Evolutionary conservation across 2,797 vertebrate genomes (phyloP).

Genomic region (Sarcoramphus papa): DNA sequence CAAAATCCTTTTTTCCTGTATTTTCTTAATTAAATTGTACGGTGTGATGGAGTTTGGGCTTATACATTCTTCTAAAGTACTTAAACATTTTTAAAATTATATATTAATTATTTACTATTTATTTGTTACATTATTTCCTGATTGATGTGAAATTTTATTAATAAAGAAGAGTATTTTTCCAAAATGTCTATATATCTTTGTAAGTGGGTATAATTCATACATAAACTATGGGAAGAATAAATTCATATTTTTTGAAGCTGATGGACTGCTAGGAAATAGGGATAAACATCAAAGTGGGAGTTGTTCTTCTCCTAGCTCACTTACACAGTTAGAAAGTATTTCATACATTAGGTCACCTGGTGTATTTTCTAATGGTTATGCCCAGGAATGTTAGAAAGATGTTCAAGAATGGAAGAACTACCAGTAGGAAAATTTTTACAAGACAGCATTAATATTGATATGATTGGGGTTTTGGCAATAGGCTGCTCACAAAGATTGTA

Average conservation of each 20-base stretch:
- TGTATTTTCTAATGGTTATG: not conserved
- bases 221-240: not conserved
- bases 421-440: not conserved
- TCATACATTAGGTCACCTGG: not conserved
- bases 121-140: not conserved
- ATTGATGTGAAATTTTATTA: not conserved
- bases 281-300: not conserved
- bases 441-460: not conserved
- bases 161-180: not conserved
- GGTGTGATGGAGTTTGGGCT: not conserved
- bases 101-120: not conserved
- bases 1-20: not conserved
- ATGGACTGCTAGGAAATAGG: not conserved
- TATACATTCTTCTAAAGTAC: not conserved
- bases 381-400: not conserved
- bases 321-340: not conserved
- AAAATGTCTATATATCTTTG: not conserved
- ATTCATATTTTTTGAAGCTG: not conserved
- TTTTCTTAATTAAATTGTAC: not conserved
- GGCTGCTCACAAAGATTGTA: not conserved
- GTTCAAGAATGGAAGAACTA: not conserved
- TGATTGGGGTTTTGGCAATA: not conserved
- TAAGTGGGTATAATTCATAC: not conserved
- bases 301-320: not conserved
- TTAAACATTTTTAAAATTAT: not conserved